Evolutionary conservation across 2,113 vertebrate species (phyloP).

Genomic region (Gasterosteus aculeatus): DNA sequence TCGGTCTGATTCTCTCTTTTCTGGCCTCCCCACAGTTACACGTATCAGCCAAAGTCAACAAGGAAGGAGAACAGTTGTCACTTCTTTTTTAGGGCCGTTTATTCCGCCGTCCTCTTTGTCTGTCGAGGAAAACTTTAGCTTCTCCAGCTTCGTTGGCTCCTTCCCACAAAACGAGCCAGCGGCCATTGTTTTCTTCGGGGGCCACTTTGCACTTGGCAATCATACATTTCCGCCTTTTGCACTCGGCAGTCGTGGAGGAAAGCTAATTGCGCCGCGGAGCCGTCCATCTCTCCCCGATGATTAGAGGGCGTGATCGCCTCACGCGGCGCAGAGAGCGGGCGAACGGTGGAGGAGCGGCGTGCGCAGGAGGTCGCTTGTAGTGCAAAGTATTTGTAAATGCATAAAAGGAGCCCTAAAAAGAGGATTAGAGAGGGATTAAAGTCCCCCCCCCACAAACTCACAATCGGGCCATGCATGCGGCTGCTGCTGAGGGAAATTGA

Average conservation of each 20-base stretch:
- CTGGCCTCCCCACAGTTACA: constrained; percentile 10
- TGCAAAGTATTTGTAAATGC: constrained; percentile 35
- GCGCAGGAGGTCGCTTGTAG: constrained; percentile 4
- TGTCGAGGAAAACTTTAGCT: constrained; percentile 24
- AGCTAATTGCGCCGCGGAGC: constrained; percentile 45
- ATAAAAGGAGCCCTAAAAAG: constrained; percentile 27
- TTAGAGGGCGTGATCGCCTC: constrained; percentile 2
- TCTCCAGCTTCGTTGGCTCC: constrained; percentile 28
- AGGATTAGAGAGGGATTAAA: constrained; percentile 45
- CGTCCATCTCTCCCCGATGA: constrained; percentile 24
- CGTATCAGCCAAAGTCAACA: constrained; percentile 24
- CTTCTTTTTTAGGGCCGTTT: constrained; percentile 27
- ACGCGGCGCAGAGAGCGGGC: background rate
- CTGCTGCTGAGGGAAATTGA: constrained; percentile 22
- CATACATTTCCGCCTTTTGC: constrained; percentile 41
- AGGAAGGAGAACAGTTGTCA: constrained; percentile 7
- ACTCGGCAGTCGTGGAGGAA: constrained; percentile 43
- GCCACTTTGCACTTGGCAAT: constrained; percentile 39
- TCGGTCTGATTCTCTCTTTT: constrained; percentile 48
- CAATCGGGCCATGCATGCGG: constrained; percentile 8
- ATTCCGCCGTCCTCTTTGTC: background rate
- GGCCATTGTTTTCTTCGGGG: constrained; percentile 54
- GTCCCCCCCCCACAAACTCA: background rate
- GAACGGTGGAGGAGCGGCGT: background rate
- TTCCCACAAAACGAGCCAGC: constrained; percentile 25